Percentiles rank a stretch among this genome's conserved stretches.
Conservation (phyloP, 2,113 vertebrate genomes). For the Pedionomus torquatus region DNA sequence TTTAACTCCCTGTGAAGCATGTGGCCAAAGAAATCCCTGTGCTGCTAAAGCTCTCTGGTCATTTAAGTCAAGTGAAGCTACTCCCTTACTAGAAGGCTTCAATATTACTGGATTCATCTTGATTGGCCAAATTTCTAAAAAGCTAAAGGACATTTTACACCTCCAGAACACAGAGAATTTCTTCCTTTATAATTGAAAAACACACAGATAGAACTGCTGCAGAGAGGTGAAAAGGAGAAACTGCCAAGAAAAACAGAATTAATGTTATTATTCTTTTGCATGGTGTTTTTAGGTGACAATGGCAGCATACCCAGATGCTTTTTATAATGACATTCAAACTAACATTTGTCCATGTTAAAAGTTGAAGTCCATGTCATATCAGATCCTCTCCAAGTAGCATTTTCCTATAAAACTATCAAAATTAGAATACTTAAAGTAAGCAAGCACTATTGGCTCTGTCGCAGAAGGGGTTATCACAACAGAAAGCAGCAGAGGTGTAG, state of each 20-base stretch:
- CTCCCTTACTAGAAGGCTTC: neutral
- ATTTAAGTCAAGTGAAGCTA: neutral
- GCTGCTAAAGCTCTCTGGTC: neutral
- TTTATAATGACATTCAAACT: neutral
- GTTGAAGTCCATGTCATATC: neutral
- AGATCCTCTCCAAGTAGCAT: neutral
- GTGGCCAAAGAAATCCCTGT: neutral
- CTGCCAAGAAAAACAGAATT: neutral
- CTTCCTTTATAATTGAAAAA: slow-evolving; percentile 5
- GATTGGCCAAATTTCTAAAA: neutral
- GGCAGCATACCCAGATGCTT: neutral
- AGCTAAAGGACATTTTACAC: neutral
- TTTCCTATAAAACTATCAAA: neutral
- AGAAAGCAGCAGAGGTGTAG: neutral
- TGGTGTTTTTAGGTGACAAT: neutral
- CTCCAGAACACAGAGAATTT: neutral
- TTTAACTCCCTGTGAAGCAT: neutral
- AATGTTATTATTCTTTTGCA: neutral
- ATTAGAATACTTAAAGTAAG: neutral
- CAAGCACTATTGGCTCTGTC: neutral
- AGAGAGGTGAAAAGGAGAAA: neutral
- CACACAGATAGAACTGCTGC: neutral
- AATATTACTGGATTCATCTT: neutral
- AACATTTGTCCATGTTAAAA: neutral
- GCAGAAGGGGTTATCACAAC: neutral